Evolutionary conservation across 2,888 invertebrate genomes (phyloP).

Genomic region (Scotopteryx bipunctaria): DNA sequence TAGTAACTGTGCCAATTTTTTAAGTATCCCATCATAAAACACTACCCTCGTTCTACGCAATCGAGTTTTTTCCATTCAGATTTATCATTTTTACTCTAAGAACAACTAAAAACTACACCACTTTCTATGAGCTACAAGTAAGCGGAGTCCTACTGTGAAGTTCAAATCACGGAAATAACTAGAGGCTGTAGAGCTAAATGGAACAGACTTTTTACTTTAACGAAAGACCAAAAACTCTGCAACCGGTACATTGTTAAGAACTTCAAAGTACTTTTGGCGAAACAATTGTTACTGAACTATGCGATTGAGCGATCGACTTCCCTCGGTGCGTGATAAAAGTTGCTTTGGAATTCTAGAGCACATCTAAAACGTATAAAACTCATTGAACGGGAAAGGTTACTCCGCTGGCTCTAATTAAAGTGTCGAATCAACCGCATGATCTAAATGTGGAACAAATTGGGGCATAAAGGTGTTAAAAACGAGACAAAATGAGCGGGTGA

Average conservation of each 20-base stretch:
- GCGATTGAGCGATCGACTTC: constrained; percentile 27
- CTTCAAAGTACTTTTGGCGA: constrained; percentile 21
- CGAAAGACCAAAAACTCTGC: constrained; percentile 44
- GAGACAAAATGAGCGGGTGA: background rate
- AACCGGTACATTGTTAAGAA: constrained; percentile 35
- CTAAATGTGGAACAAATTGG: constrained; percentile 2
- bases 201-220: constrained; percentile 52
- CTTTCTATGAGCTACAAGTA: constrained; percentile 1
- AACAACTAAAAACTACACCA: too few species aligned
- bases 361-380: background rate
- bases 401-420: constrained; percentile 1
- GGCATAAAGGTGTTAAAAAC: constrained; percentile 6
- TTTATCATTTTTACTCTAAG: too few species aligned
- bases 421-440: background rate
- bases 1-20: too few species aligned
- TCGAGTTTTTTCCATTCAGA: too few species aligned
- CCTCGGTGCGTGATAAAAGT: constrained; percentile 6
- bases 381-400: constrained; percentile 3
- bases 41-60: too few species aligned
- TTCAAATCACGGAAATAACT: constrained; percentile 8
- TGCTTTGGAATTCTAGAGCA: constrained; percentile 10
- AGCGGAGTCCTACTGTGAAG: constrained; percentile 15
- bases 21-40: too few species aligned
- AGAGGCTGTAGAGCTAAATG: constrained; percentile 20
- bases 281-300: constrained; percentile 21